These are phyloP conservation scores for Hesperophylax magnus DNA, from an alignment of 1,140 invertebrate genomes.

Conservation along the genomic window DNA sequence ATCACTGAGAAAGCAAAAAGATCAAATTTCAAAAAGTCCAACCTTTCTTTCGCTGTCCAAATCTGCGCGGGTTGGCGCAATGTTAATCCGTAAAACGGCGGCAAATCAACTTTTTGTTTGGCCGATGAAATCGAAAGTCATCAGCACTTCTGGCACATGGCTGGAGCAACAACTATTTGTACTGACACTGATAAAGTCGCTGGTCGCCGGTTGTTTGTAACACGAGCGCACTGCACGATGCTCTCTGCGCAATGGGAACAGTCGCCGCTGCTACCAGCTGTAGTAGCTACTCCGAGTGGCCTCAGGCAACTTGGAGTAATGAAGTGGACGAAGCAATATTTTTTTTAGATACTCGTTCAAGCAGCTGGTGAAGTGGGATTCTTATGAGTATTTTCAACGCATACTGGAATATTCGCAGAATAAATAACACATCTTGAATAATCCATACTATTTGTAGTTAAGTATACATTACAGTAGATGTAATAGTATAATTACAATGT, in stretches of 20 bases:
- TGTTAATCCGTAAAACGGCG: background rate
- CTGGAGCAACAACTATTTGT: background rate
- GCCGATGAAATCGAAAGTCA: slow-evolving; percentile 18
- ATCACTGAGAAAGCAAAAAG: too few relatives aligned
- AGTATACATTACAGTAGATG: too few relatives aligned
- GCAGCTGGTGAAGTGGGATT: too few relatives aligned
- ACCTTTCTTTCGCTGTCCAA: background rate
- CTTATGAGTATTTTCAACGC: too few relatives aligned
- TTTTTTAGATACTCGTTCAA: too few relatives aligned
- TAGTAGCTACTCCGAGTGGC: background rate
- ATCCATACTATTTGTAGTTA: too few relatives aligned
- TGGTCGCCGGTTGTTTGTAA: too few relatives aligned
- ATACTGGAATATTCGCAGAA: too few relatives aligned
- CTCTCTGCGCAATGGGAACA: slow-evolving; percentile 7
- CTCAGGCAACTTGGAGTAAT: background rate
- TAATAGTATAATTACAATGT: too few relatives aligned
- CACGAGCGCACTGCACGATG: background rate
- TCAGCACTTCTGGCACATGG: background rate
- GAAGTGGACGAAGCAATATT: too few relatives aligned
- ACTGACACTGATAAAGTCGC: too few relatives aligned
- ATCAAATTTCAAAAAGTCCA: background rate
- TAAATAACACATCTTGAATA: too few relatives aligned
- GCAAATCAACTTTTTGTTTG: background rate
- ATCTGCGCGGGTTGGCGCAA: background rate
- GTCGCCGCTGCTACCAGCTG: background rate